Evolutionary conservation across 1,140 invertebrate genomes (phyloP).

Genomic region (Caerostris extrusa): DNA sequence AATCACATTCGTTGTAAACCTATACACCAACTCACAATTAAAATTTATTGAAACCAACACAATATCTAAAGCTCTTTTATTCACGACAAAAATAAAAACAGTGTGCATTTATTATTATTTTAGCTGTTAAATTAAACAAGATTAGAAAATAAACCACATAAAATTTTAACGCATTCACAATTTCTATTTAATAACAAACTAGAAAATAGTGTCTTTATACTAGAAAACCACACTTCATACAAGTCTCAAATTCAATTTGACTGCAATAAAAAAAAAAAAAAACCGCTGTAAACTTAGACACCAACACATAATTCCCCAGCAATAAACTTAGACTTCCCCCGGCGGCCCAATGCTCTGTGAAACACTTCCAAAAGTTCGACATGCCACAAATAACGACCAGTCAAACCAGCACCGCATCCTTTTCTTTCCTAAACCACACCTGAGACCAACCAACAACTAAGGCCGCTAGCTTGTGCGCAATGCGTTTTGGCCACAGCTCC

Average conservation of each 20-base stretch:
- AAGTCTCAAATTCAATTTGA: not conserved
- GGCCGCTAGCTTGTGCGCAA: not conserved
- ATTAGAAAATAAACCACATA: too few relatives aligned
- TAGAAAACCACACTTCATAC: too few relatives aligned
- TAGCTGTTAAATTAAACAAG: too few relatives aligned
- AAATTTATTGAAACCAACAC: too few relatives aligned
- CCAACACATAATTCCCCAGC: slow-evolving; percentile 13
- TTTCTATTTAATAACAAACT: too few relatives aligned
- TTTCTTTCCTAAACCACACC: slow-evolving; percentile 46
- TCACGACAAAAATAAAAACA: too few relatives aligned
- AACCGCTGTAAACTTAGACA: not conserved
- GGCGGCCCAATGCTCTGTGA: not conserved
- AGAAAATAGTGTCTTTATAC: too few relatives aligned
- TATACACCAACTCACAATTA: too few relatives aligned
- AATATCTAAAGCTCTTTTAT: too few relatives aligned
- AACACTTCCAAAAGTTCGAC: slow-evolving; percentile 45
- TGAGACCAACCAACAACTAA: slow-evolving; percentile 40
- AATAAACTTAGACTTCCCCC: slow-evolving; percentile 16
- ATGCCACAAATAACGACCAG: slow-evolving; percentile 58
- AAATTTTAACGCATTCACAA: too few relatives aligned
- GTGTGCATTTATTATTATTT: too few relatives aligned
- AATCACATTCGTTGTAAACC: too few relatives aligned
- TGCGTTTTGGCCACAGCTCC: slow-evolving; percentile 34
- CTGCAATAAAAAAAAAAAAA: not conserved
- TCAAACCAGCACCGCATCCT: slow-evolving; percentile 35